Conservation (phyloP, 2,113 vertebrate species). For the Larimichthys crocea region DNA sequence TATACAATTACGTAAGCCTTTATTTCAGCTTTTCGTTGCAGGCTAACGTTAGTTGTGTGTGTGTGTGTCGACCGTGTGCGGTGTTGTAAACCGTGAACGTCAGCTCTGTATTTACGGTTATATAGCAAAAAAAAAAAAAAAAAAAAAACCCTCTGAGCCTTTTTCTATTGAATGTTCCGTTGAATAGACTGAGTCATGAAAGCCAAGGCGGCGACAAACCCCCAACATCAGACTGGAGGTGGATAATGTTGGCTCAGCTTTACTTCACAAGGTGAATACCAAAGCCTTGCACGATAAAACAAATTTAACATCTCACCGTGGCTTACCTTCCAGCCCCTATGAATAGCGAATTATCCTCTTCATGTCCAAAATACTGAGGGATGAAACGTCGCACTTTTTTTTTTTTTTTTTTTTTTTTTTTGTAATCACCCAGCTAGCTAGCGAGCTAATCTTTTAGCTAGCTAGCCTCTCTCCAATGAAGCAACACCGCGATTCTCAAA, state of each 20-base stretch:
- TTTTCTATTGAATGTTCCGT: slow-evolving; percentile 40
- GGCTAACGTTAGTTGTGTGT: neutral
- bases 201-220: slow-evolving; percentile 78
- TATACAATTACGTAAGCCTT: slow-evolving; percentile 41
- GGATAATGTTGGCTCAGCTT: slow-evolving; percentile 59
- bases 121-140: neutral
- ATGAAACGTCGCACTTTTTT: slow-evolving; percentile 80
- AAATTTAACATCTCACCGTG: neutral
- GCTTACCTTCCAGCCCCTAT: slow-evolving; percentile 86
- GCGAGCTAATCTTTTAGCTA: slow-evolving; percentile 75
- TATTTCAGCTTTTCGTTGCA: neutral
- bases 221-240: slow-evolving; percentile 66
- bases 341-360: slow-evolving; percentile 84
- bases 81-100: neutral
- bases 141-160: slow-evolving; percentile 1
- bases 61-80: rapidly evolving
- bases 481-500: slow-evolving; percentile 79
- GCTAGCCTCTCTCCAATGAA: slow-evolving; percentile 81
- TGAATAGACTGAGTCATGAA: slow-evolving; percentile 78
- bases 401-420: slow-evolving; percentile 43
- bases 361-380: slow-evolving; percentile 83
- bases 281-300: neutral
- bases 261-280: slow-evolving; percentile 27
- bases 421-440: slow-evolving; percentile 75
- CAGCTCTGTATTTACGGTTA: neutral